Base-by-base conservation (phyloP, 2,797 vertebrate species). In the Tangara arthus region DNA sequence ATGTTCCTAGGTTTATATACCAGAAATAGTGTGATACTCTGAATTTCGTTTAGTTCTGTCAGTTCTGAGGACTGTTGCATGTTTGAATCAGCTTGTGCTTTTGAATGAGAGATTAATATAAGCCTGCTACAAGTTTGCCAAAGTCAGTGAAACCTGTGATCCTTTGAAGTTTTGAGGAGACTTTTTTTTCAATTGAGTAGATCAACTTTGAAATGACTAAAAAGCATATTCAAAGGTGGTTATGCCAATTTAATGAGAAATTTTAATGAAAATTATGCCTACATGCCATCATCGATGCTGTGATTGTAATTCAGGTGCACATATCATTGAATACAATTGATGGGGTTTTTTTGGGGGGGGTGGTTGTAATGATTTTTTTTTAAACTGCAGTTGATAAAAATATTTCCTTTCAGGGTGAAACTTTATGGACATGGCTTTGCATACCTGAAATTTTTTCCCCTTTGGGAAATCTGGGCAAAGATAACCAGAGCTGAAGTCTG, bases 321-420 rank as follows among this genome's bases (percentile, higher is more conserved):
- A 8, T 50, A 12, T 34, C 11, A n/a, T 3, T 55, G 64, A 79
- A 89, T 47, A 46, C 2, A 16, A 6, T 30, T 47, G 28, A 20
- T 41, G 15, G 4, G 6, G 22, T 2, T 35, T 60, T 30, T 24
- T 12, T 26, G 10, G 2, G 7, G 8, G 17, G 5, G 3, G 2
- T 65, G 7, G 15, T 39, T 52, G 34, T 32, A 53, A 15, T 47
- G 12, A 23, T 15, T 32, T 42, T 73, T 73, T 56, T 57, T 15
- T 17, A 6, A 41, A 49, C 16, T 83, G 47, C 8, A 70, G 17
- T 26, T 81, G 20, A 72, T 69, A 35, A 19, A 53, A 22, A 24
- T 69, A 44, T 86, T 91, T 83, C 10, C 15, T 95, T 94, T 68
- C 50, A 94, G 87, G 17, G 14, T 75, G 39, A 65, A 93, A 75